These are phyloP conservation scores for Sardinella longiceps DNA, from an alignment of 2,797 vertebrate species.

Conservation along the genomic window DNA sequence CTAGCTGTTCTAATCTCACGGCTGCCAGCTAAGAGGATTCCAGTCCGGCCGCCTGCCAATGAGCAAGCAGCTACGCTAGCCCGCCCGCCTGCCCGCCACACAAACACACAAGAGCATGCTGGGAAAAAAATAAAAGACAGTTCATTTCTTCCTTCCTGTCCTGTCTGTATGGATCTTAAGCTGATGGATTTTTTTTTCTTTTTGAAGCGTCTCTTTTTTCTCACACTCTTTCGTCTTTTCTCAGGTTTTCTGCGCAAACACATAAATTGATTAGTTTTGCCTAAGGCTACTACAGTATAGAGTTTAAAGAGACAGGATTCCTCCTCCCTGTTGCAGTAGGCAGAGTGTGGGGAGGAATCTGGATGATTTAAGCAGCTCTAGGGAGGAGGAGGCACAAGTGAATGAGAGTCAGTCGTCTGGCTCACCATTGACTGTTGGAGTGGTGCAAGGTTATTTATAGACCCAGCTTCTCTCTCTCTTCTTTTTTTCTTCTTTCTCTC, in stretches of 20 bases:
- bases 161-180: not conserved
- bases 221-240: too few relatives aligned
- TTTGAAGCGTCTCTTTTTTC: not conserved
- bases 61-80: constrained; percentile 34
- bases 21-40: constrained; percentile 57
- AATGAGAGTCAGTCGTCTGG: not conserved
- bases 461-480: not conserved
- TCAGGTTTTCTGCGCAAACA: not conserved
- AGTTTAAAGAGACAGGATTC: too few relatives aligned
- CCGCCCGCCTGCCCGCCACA: too few relatives aligned
- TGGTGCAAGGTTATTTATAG: not conserved
- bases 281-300: not conserved
- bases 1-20: constrained; percentile 47
- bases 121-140: constrained; percentile 39
- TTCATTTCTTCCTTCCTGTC: not conserved
- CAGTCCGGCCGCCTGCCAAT: constrained; percentile 20
- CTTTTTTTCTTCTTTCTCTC: not conserved
- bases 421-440: not conserved
- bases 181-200: not conserved
- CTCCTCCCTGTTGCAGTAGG: too few relatives aligned
- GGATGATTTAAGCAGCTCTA: not conserved
- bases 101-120: constrained; percentile 36
- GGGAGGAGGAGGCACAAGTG: not conserved
- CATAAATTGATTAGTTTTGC: not conserved
- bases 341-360: not conserved